A percentile compares a stretch with the other conserved stretches of the same genome.
These are phyloP conservation scores for Pedicia rivosa DNA, from an alignment of 2,888 invertebrate genomes.

Conservation along the genomic window DNA sequence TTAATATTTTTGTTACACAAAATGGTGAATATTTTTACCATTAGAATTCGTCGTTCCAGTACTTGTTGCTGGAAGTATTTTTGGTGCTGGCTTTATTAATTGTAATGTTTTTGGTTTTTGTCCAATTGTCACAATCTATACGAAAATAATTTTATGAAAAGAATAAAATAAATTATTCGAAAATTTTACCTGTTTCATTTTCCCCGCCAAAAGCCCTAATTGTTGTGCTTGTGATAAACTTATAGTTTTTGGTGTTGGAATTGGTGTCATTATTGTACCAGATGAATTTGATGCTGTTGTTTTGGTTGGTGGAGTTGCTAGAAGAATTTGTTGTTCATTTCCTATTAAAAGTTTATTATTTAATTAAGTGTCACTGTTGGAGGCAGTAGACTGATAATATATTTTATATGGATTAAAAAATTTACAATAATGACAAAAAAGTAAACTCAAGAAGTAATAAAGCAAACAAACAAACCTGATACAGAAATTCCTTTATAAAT, in stretches of 20 bases:
- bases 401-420: too few species aligned
- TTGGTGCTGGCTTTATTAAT: background rate
- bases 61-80: background rate
- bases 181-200: slow-evolving; percentile 6
- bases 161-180: background rate
- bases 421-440: too few species aligned
- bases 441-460: too few species aligned
- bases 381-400: background rate
- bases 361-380: background rate
- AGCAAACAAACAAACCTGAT: too few species aligned
- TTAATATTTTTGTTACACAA: too few species aligned
- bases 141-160: too few species aligned
- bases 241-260: slow-evolving; percentile 6
- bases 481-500: slow-evolving; percentile 3
- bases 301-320: slow-evolving; percentile 7
- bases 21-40: too few species aligned
- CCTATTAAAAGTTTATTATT: background rate
- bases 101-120: background rate
- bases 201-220: slow-evolving; percentile 7
- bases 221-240: slow-evolving; percentile 8
- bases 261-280: slow-evolving; percentile 5
- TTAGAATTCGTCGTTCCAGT: too few species aligned
- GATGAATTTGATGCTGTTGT: slow-evolving; percentile 3
- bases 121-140: too few species aligned
- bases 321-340: slow-evolving; percentile 1